Base-by-base conservation (phyloP, 2,797 vertebrate species). In the Pseudomugil tenellus region DNA sequence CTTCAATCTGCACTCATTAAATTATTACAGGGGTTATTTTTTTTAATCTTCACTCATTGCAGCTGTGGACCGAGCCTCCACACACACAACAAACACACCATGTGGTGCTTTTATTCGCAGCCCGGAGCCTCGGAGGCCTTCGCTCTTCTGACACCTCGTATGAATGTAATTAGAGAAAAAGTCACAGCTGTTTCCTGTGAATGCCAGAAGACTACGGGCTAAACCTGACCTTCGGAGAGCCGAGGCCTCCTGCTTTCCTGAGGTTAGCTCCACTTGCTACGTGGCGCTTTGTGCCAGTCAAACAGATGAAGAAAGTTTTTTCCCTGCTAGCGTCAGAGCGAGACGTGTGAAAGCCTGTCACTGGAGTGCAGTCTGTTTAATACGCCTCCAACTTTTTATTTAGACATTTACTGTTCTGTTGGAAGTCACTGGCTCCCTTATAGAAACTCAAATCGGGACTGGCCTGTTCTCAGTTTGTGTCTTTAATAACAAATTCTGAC, bases 141-240 rank as follows among this genome's bases (percentile, higher is more conserved):
- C 43, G 58, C 63, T 46, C 60, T 46, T 41, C 12, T 54, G 74
- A 81, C 74, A 78, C 64, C 58, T 85, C 56, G 25, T 49, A 32
- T 68, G 60, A 81, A 78, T 72, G 75, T 74, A 32, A 79, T 83
- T 74, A 52, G 48, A 76, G 74, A 46, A 80, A 88, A 80, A 74
- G 79, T 73, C n/a, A 29, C 79, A 65, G 79, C 79, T 74, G 74
- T 73, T 80, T 77, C 56, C 67, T 76, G 69, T 46, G 76, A 75
- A 87, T 69, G 77, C 77, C 81, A 78, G 49, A 73, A 52, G 69
- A 77, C 77, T 53, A 35, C 32, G 41, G 72, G 58, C 69, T 67
- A 80, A 72, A 81, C 65, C 39, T 35, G 56, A 77, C 83, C 37
- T 67, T 51, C 34, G 32, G 70, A 54, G 65, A 65, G 31, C 25